Conservation (phyloP, 2,113 vertebrate species). For the Cygnus atratus region DNA sequence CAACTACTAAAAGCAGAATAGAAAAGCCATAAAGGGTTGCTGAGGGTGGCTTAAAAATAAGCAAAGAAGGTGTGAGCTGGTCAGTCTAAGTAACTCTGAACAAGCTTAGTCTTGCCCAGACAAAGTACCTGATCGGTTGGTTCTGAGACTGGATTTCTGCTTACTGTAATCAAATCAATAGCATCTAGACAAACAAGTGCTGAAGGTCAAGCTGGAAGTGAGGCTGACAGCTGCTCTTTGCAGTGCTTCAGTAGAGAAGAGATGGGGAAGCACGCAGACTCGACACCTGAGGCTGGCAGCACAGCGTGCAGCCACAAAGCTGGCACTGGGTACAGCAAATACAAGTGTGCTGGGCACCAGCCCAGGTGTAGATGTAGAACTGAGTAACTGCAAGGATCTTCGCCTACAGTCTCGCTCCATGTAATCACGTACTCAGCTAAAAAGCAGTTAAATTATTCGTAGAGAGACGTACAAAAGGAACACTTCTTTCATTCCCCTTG, state of each 20-base stretch:
- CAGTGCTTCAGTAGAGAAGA: rapidly evolving
- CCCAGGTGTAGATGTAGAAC: neutral
- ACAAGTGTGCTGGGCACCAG: neutral
- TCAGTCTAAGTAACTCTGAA: neutral
- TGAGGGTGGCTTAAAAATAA: neutral
- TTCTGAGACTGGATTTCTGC: neutral
- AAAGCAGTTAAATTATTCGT: neutral
- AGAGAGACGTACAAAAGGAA: neutral
- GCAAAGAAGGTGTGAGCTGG: neutral
- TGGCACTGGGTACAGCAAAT: neutral
- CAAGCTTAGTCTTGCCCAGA: neutral
- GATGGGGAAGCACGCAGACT: neutral
- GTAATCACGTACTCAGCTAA: neutral
- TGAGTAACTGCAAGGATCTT: neutral
- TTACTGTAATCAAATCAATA: neutral
- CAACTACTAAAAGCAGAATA: neutral
- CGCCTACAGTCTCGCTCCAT: too few species aligned
- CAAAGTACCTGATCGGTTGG: neutral
- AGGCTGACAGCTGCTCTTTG: neutral
- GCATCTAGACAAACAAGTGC: neutral
- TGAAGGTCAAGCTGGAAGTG: neutral
- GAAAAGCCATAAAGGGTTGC: neutral
- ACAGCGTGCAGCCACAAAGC: rapidly evolving
- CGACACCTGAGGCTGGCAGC: too few species aligned
- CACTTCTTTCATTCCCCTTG: neutral